A percentile compares a stretch with the other conserved stretches of the same genome.
These are phyloP conservation scores for Corythucha ciliata DNA, from an alignment of 2,888 invertebrate genomes.

Conservation along the genomic window DNA sequence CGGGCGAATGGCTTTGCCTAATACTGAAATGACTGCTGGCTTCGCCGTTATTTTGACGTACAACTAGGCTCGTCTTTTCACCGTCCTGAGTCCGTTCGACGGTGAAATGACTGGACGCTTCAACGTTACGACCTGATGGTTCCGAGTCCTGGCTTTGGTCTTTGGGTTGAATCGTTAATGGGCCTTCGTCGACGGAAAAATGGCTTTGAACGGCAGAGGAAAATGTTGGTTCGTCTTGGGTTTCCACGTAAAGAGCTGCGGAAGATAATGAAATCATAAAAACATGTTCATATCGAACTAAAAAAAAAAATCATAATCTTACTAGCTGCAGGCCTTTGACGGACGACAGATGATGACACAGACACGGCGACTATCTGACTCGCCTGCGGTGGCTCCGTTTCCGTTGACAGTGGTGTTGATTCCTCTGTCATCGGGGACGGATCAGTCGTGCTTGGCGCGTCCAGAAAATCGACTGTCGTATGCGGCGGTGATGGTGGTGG, in stretches of 20 bases:
- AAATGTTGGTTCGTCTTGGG: conserved; percentile 29
- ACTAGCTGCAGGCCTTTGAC: conserved; percentile 29
- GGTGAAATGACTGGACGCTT: conserved; percentile 22
- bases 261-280: neutral
- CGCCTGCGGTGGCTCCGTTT: conserved; percentile 15
- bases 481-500: too few species aligned
- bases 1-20: conserved; percentile 17
- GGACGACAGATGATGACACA: conserved; percentile 45
- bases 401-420: neutral
- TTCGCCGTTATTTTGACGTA: conserved; percentile 23
- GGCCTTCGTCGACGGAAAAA: conserved; percentile 35
- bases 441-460: too few species aligned
- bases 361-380: conserved; percentile 45
- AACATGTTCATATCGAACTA: neutral
- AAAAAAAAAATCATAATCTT: neutral
- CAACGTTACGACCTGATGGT: conserved; percentile 15
- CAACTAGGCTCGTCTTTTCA: conserved; percentile 21
- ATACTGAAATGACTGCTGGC: conserved; percentile 22
- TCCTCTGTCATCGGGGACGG: conserved; percentile 1
- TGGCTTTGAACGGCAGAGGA: conserved; percentile 33
- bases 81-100: conserved; percentile 27
- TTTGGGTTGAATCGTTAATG: conserved; percentile 21
- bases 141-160: too few species aligned
- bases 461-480: too few species aligned
- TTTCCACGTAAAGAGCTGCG: conserved; percentile 15